Evolutionary conservation across 64 coral and sea anemone species (phyloP).

Genomic region (Catalaphyllia jardinei): DNA sequence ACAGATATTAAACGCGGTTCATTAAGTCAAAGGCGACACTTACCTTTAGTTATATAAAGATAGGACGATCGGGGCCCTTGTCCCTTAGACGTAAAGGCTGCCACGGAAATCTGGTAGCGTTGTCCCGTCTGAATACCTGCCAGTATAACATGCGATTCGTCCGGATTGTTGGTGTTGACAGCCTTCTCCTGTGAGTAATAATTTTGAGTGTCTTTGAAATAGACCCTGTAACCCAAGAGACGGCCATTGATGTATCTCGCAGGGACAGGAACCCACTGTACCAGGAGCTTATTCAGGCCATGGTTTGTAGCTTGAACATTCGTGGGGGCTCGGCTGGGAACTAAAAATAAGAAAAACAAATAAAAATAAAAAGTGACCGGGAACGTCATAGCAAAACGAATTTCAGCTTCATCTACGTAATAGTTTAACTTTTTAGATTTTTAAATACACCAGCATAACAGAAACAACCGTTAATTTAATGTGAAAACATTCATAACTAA

Average conservation of each 20-base stretch:
- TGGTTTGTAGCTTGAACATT: background rate
- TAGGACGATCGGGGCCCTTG: background rate
- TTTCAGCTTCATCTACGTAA: too few species aligned
- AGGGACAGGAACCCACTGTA: background rate
- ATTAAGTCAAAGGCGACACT: background rate
- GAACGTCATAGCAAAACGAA: too few species aligned
- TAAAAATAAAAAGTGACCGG: background rate
- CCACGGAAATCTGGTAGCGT: constrained; percentile 1
- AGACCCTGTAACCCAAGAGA: background rate
- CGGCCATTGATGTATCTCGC: background rate
- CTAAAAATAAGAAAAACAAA: background rate
- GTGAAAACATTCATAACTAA: too few species aligned
- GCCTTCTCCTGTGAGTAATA: background rate
- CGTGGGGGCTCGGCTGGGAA: constrained; percentile 8
- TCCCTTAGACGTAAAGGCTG: constrained; percentile 1
- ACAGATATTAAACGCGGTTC: too few species aligned
- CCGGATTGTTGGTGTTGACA: background rate
- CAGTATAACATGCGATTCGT: background rate
- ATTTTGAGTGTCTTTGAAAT: background rate
- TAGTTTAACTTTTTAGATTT: too few species aligned
- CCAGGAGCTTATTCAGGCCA: background rate
- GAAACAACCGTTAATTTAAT: too few species aligned
- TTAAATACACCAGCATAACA: too few species aligned
- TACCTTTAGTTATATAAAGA: constrained; percentile 2
- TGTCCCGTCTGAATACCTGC: background rate